A percentile compares a stretch with the other conserved stretches of the same genome.
Evolutionary conservation across 2,113 vertebrate genomes (phyloP).

Genomic region (Talpa occidentalis): DNA sequence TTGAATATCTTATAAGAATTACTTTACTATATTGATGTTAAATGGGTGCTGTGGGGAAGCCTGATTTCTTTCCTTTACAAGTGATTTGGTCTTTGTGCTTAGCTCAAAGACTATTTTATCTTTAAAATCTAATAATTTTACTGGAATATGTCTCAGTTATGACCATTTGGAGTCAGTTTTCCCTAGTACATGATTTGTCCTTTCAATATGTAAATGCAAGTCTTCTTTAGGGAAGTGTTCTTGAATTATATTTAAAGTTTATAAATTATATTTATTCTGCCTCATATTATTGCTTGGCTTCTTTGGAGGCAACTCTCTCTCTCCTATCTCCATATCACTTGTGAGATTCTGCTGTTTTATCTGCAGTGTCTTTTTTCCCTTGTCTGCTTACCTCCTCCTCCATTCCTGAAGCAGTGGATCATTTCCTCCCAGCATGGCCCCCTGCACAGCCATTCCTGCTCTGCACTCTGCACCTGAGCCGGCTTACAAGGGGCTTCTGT

Average conservation of each 20-base stretch:
- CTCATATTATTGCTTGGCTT: not conserved
- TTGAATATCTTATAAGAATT: slow-evolving; percentile 20
- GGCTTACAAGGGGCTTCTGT: not conserved
- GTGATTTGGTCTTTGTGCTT: not conserved
- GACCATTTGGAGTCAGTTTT: not conserved
- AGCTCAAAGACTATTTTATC: not conserved
- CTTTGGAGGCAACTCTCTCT: not conserved
- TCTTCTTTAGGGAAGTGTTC: not conserved
- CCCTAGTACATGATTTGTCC: not conserved
- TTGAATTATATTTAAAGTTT: not conserved
- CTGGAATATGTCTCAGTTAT: not conserved
- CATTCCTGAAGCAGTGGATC: not conserved
- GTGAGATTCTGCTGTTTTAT: not conserved
- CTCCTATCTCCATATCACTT: too few relatives aligned
- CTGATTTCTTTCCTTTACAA: not conserved
- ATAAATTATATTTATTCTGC: not conserved
- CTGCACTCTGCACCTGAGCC: not conserved
- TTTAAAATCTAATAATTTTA: not conserved
- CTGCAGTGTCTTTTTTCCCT: not conserved
- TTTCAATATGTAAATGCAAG: not conserved
- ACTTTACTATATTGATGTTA: not conserved
- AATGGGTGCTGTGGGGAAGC: not conserved
- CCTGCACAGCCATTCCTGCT: not conserved
- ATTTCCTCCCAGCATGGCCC: not conserved
- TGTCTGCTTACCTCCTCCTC: not conserved